Percentiles rank a stretch among this genome's conserved stretches.
Conservation (phyloP, 1,140 invertebrate genomes). For the Drosophila rufa region DNA sequence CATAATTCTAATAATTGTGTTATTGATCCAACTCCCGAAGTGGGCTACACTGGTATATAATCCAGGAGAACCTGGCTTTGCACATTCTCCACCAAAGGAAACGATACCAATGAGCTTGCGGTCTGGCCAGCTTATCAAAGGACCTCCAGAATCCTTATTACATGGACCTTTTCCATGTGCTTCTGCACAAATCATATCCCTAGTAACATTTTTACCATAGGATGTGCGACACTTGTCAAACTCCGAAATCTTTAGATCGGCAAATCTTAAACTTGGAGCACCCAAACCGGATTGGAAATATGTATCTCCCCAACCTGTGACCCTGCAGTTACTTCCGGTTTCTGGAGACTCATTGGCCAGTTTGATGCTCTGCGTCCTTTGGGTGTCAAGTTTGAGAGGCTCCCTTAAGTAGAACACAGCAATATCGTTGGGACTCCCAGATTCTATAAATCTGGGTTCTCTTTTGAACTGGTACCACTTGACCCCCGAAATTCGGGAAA, state of each 20-base stretch:
- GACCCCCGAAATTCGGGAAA: not conserved
- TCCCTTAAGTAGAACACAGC: slow-evolving; percentile 5
- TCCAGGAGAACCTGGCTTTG: not conserved
- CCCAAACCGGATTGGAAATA: accelerated
- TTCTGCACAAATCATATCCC: not conserved
- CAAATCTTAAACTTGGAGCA: not conserved
- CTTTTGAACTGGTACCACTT: not conserved
- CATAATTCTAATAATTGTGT: not conserved
- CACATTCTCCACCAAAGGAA: not conserved
- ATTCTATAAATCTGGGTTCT: too few relatives aligned
- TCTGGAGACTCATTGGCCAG: not conserved
- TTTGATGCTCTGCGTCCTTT: not conserved
- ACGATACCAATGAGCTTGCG: slow-evolving; percentile 2
- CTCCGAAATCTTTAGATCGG: not conserved
- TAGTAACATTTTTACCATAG: too few relatives aligned
- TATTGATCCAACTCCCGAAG: not conserved
- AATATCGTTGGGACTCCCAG: not conserved
- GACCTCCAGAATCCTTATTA: not conserved
- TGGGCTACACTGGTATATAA: not conserved
- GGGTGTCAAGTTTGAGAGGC: not conserved
- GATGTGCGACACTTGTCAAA: not conserved
- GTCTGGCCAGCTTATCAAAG: slow-evolving; percentile 4
- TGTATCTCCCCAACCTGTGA: slow-evolving; percentile 11
- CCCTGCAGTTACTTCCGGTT: not conserved
- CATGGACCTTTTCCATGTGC: not conserved